These are phyloP conservation scores for Erythrolamprus reginae DNA, from an alignment of 2,113 vertebrate species.

Conservation along the genomic window DNA sequence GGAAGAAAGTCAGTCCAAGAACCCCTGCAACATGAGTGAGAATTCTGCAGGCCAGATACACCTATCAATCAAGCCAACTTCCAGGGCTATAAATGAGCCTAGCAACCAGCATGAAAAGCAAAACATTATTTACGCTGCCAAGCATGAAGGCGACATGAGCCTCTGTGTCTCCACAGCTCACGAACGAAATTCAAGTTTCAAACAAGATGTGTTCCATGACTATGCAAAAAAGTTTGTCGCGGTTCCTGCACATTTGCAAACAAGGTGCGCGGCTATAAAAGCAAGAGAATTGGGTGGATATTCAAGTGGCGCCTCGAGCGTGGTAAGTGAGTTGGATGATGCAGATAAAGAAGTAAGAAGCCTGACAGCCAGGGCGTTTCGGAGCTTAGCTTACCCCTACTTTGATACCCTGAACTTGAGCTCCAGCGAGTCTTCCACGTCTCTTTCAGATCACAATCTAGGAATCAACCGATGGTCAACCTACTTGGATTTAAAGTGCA, in stretches of 20 bases:
- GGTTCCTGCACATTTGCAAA: slow-evolving; percentile 78
- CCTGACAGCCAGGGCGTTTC: slow-evolving; percentile 88
- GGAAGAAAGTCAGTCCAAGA: slow-evolving; percentile 65
- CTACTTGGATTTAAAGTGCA: slow-evolving; percentile 87
- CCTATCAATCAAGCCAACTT: slow-evolving; percentile 91
- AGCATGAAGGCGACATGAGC: slow-evolving; percentile 80
- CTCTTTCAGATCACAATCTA: slow-evolving; percentile 74
- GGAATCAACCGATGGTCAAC: slow-evolving; percentile 86
- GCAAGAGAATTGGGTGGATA: slow-evolving; percentile 70
- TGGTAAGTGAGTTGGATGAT: slow-evolving; percentile 90
- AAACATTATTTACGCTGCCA: slow-evolving; percentile 75
- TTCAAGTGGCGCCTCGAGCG: slow-evolving; percentile 89
- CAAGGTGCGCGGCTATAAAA: slow-evolving; percentile 70
- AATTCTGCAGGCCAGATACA: slow-evolving; percentile 81
- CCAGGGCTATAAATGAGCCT: slow-evolving; percentile 90
- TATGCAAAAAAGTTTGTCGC: slow-evolving; percentile 68
- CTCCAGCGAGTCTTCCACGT: slow-evolving; percentile 83
- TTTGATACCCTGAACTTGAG: slow-evolving; percentile 82
- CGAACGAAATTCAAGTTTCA: slow-evolving; percentile 60
- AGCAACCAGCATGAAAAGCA: slow-evolving; percentile 73
- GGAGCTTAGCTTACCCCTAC: slow-evolving; percentile 88
- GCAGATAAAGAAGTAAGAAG: slow-evolving; percentile 94
- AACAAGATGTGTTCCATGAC: slow-evolving; percentile 62
- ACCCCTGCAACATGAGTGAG: slow-evolving; percentile 57
- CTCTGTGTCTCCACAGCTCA: slow-evolving; percentile 72